A percentile compares a stretch with the other conserved stretches of the same genome.
Conservation (phyloP, 1,140 invertebrate genomes). For the Drosophila erecta region DNA sequence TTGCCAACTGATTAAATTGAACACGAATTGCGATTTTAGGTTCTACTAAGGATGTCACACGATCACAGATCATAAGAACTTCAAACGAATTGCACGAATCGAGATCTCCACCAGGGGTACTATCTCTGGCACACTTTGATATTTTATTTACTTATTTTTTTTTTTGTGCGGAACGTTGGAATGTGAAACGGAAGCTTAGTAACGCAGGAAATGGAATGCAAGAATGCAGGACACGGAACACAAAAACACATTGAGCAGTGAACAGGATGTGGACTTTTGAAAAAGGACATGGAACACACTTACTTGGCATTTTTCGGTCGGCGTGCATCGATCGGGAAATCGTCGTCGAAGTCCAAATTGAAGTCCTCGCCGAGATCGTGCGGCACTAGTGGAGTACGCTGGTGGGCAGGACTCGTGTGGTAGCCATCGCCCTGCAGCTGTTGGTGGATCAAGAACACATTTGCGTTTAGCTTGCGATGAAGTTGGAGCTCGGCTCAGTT, state of each 20-base stretch:
- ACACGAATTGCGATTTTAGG: slow-evolving; percentile 1
- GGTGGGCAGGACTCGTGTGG: slow-evolving; percentile 93
- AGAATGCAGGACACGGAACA: slow-evolving; percentile 21
- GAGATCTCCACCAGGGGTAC: too few relatives aligned
- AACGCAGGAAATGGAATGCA: slow-evolving; percentile 18
- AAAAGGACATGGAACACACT: slow-evolving; percentile 85
- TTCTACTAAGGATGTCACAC: slow-evolving; percentile 10
- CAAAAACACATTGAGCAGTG: slow-evolving; percentile 19
- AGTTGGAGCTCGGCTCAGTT: not conserved
- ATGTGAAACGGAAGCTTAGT: slow-evolving; percentile 12
- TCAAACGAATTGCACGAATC: not conserved
- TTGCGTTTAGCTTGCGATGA: not conserved
- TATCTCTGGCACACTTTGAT: not conserved
- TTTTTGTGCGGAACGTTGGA: not conserved
- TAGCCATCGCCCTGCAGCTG: slow-evolving; percentile 92
- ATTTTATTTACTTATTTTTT: too few relatives aligned
- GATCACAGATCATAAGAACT: not conserved
- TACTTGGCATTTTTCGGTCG: slow-evolving; percentile 95
- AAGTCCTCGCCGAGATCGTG: slow-evolving; percentile 86
- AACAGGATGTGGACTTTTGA: too few relatives aligned
- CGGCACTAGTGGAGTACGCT: slow-evolving; percentile 87
- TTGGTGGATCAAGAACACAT: slow-evolving; percentile 3
- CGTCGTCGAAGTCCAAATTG: slow-evolving; percentile 85
- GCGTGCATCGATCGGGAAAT: slow-evolving; percentile 80
- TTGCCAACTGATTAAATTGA: slow-evolving; percentile 66